Conservation (phyloP, 1,140 invertebrate genomes). For the Goniozus legneri region DNA sequence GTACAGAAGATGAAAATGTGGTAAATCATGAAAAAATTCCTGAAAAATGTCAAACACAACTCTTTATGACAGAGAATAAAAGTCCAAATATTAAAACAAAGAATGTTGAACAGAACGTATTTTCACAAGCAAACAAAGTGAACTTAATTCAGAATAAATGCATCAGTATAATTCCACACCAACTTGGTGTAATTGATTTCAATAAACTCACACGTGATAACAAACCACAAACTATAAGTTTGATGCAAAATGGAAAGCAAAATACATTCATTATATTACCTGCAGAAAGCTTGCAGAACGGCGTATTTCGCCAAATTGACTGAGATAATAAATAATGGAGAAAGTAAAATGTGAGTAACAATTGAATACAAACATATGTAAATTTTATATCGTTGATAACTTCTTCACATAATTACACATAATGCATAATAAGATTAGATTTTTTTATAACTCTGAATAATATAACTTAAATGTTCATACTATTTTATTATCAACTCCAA, state of each 20-base stretch:
- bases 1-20: slow-evolving; percentile 4
- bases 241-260: slow-evolving; percentile 42
- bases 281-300: slow-evolving; percentile 29
- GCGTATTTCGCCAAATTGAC: slow-evolving; percentile 23
- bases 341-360: slow-evolving; percentile 14
- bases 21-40: slow-evolving; percentile 1
- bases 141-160: slow-evolving; percentile 12
- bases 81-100: background rate
- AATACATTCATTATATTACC: slow-evolving; percentile 40
- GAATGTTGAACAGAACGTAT: background rate
- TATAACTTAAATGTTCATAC: too few relatives aligned
- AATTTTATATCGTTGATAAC: slow-evolving; percentile 23
- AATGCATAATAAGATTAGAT: background rate
- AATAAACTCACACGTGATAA: slow-evolving; percentile 24
- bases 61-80: slow-evolving; percentile 11
- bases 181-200: background rate
- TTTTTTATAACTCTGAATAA: too few relatives aligned
- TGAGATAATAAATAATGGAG: slow-evolving; percentile 17
- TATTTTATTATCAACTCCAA: too few relatives aligned
- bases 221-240: slow-evolving; percentile 36
- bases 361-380: slow-evolving; percentile 6
- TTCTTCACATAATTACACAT: slow-evolving; percentile 27
- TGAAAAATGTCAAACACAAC: slow-evolving; percentile 11
- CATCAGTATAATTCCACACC: slow-evolving; percentile 17
- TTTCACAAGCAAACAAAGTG: background rate